Percentiles rank a stretch among this genome's conserved stretches.
Conservation (phyloP, 2,797 vertebrate genomes). For the Sebastes diaconus region DNA sequence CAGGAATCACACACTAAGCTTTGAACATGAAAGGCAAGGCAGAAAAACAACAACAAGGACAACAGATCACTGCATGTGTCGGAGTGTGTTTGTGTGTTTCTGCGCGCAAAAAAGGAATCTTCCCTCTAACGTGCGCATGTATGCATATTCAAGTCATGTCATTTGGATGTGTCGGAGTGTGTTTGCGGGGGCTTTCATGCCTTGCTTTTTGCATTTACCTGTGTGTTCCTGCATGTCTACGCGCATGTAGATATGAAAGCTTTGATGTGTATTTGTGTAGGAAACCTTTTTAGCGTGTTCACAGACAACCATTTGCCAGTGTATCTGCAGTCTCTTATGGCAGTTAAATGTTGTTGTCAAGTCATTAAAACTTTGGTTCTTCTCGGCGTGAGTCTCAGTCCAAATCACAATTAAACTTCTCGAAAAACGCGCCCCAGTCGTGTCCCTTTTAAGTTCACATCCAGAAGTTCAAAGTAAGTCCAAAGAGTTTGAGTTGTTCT, state of each 20-base stretch:
- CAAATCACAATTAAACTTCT: constrained; percentile 31
- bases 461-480: constrained; percentile 44
- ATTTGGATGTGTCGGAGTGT: constrained; percentile 41
- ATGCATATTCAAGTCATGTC: constrained; percentile 57
- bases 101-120: constrained; percentile 25
- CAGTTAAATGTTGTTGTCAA: constrained; percentile 16
- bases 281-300: constrained; percentile 23
- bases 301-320: constrained; percentile 16
- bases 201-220: constrained; percentile 51
- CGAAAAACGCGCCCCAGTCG: constrained; percentile 15
- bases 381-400: background rate
- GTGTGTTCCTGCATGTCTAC: constrained; percentile 28
- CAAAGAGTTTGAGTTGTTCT: constrained; percentile 39
- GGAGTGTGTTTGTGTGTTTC: constrained; percentile 57
- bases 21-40: constrained; percentile 83
- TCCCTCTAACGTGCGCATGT: constrained; percentile 34
- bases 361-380: constrained; percentile 53
- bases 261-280: constrained; percentile 45
- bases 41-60: constrained; percentile 77
- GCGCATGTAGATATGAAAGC: constrained; percentile 25
- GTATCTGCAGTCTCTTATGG: background rate
- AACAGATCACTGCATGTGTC: constrained; percentile 67
- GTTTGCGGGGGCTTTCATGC: constrained; percentile 53
- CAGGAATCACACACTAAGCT: constrained; percentile 76
- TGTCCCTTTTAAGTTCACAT: constrained; percentile 43